A percentile compares a stretch with the other conserved stretches of the same genome.
These are phyloP conservation scores for Mormyrus proboscirostris DNA, from an alignment of 2,797 vertebrate species.

Conservation along the genomic window DNA sequence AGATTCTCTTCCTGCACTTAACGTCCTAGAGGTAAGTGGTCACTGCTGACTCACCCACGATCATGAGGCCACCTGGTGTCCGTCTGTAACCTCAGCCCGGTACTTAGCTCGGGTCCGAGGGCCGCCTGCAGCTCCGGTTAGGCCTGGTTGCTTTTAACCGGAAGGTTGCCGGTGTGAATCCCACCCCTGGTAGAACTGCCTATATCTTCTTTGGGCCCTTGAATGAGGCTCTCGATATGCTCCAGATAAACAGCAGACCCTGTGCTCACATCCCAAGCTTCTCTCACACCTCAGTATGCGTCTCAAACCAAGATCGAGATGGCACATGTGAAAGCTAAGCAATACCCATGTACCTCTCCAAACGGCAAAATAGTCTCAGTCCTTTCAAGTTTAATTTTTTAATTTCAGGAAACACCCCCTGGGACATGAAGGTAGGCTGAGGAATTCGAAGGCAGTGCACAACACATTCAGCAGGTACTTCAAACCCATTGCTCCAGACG, in stretches of 20 bases:
- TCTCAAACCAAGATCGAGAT: background rate
- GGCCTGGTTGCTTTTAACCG: background rate
- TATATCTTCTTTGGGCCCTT: background rate
- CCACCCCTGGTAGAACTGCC: background rate
- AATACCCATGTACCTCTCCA: background rate
- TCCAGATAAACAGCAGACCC: background rate
- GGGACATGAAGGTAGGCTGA: background rate
- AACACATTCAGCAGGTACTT: background rate
- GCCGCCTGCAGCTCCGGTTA: background rate
- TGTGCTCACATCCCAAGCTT: background rate
- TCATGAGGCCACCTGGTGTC: background rate
- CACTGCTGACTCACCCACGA: background rate
- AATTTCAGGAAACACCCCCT: background rate
- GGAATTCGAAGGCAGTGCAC: background rate
- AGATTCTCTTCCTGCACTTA: background rate
- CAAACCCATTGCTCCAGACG: background rate
- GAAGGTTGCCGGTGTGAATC: background rate
- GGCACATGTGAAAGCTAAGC: background rate
- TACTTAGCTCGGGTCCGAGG: background rate
- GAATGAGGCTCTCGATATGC: background rate
- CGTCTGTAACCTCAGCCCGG: background rate
- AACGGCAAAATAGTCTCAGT: background rate
- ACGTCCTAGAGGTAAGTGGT: background rate
- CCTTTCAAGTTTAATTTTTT: background rate
- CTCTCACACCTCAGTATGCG: background rate